These are phyloP conservation scores for Drosophila ananassae DNA, from an alignment of 1,140 invertebrate species.

Conservation along the genomic window DNA sequence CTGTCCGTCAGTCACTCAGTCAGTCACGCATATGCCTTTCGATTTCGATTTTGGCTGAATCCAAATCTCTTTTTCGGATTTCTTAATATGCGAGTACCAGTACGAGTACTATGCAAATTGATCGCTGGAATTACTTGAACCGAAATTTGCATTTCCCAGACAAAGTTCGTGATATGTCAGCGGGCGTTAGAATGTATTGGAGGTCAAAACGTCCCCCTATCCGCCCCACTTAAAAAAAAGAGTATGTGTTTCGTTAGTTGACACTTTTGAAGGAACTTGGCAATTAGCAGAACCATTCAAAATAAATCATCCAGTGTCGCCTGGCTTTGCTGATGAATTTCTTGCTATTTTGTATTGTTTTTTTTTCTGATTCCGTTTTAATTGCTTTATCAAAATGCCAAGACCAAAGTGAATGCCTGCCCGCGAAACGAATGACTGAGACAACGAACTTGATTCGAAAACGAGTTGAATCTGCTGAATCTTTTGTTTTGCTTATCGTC, in stretches of 20 bases:
- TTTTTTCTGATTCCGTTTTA: constrained; percentile 35
- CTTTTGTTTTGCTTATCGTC: background rate
- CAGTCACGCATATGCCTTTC: constrained; percentile 66
- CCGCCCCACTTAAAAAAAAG: background rate
- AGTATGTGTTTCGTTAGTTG: constrained; percentile 20
- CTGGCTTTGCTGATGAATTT: constrained; percentile 37
- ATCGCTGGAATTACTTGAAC: constrained; percentile 21
- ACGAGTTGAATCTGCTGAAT: constrained; percentile 40
- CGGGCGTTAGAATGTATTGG: constrained; percentile 72
- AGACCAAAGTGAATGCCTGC: constrained; percentile 17
- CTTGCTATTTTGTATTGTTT: background rate
- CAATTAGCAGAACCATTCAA: constrained; percentile 47
- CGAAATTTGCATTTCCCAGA: constrained; percentile 64
- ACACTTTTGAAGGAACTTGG: constrained; percentile 39
- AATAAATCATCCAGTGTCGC: constrained; percentile 24
- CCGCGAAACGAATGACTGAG: constrained; percentile 31
- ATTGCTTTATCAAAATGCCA: constrained; percentile 49
- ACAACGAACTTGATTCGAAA: constrained; percentile 52
- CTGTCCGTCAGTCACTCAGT: background rate
- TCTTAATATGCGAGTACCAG: constrained; percentile 51
- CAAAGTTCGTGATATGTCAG: constrained; percentile 74
- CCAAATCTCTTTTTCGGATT: constrained; percentile 58
- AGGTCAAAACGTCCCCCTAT: constrained; percentile 20
- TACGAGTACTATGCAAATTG: constrained; percentile 65
- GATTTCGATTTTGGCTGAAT: constrained; percentile 63